A percentile compares a stretch with the other conserved stretches of the same genome.
These are phyloP conservation scores for Acanthopagrus latus DNA, from an alignment of 2,797 vertebrate species.

Conservation along the genomic window DNA sequence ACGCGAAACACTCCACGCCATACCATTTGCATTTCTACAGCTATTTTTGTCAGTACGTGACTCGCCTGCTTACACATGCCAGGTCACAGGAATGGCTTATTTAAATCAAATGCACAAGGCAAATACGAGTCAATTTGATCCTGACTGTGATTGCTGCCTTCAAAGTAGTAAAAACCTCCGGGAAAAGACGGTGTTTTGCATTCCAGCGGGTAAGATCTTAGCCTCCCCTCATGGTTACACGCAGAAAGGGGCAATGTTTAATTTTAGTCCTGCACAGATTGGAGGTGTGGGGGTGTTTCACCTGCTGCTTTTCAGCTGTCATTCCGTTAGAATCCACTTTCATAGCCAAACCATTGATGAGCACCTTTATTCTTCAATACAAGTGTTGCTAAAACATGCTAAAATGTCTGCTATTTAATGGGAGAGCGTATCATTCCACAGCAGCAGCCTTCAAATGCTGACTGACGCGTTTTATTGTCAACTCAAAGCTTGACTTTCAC, in stretches of 20 bases:
- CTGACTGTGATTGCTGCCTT: conserved; percentile 34
- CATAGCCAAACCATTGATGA: conserved; percentile 19
- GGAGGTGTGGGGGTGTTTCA: conserved; percentile 44
- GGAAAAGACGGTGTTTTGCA: conserved; percentile 26
- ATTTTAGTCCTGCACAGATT: conserved; percentile 63
- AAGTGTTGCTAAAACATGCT: conserved; percentile 7
- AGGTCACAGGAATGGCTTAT: conserved; percentile 38
- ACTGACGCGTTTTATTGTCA: conserved; percentile 54
- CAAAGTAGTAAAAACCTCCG: conserved; percentile 29
- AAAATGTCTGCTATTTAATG: conserved; percentile 6
- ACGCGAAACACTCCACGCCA: neutral
- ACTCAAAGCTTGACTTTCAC: conserved; percentile 43
- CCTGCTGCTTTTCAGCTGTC: conserved; percentile 76
- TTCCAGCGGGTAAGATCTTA: conserved; percentile 28
- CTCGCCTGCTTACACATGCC: conserved; percentile 27
- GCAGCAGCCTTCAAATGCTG: conserved; percentile 25
- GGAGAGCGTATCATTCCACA: conserved; percentile 15
- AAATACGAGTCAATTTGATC: conserved; percentile 44
- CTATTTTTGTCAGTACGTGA: conserved; percentile 19
- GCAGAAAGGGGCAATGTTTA: conserved; percentile 43
- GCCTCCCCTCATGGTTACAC: conserved; percentile 36
- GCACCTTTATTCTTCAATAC: conserved; percentile 29
- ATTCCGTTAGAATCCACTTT: conserved; percentile 47
- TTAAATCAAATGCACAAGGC: conserved; percentile 31
- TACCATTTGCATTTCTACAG: conserved; percentile 44